Evolutionary conservation across 2,113 vertebrate genomes (phyloP).

Genomic region (Grus americana): DNA sequence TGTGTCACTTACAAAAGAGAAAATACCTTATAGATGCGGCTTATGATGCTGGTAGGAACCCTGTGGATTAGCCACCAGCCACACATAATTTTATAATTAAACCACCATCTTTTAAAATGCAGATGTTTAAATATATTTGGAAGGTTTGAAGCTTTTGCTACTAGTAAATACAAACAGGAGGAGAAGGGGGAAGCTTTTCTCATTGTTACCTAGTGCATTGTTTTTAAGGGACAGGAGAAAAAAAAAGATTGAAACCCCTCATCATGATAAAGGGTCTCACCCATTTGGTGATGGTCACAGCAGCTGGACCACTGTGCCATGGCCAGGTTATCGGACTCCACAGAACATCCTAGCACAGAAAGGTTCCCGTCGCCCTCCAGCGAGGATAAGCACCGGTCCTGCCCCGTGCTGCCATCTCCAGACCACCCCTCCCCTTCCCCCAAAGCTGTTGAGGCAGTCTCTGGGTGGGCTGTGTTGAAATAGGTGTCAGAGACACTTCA

Average conservation of each 20-base stretch:
- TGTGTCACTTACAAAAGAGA: not conserved
- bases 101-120: not conserved
- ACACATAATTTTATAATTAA: not conserved
- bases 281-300: accelerated
- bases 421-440: too few species aligned
- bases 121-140: not conserved
- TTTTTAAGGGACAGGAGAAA: not conserved
- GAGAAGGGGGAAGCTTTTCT: not conserved
- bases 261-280: not conserved
- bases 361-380: not conserved
- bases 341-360: not conserved
- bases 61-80: not conserved
- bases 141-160: not conserved
- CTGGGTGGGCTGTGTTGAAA: not conserved
- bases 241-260: not conserved
- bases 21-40: not conserved
- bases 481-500: not conserved
- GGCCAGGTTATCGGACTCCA: not conserved
- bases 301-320: not conserved
- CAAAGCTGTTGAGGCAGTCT: not conserved
- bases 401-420: not conserved
- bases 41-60: not conserved
- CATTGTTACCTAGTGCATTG: not conserved
- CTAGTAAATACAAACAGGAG: not conserved
- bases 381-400: not conserved